Evolutionary conservation across 2,797 vertebrate genomes (phyloP), one percentile per base, ranked within the genome.

Genomic region (Onychomys torridus): DNA sequence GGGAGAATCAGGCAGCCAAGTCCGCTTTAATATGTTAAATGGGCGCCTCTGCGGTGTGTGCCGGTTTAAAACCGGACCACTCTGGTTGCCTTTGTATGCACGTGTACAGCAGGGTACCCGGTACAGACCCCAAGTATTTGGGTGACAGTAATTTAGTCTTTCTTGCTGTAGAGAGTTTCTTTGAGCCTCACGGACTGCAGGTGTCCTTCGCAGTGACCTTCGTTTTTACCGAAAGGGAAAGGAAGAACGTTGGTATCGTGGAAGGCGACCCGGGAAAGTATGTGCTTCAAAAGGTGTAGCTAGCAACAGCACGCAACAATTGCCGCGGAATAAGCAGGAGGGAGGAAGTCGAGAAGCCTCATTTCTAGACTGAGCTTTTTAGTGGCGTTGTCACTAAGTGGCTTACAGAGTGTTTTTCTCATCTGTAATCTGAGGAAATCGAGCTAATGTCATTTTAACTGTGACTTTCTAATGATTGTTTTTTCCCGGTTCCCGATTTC

Each of bases 361-460:
- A 9, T 37, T 76, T 96, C 63, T 34, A 96, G 67, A 89, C 78
- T 57, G 3, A 59, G 21, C 3, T 87, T 71, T 43, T 75, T 25
- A 17, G 71, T 19, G 67, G 6, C 23, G 25, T 29, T 57, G 71
- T 27, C 32, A 57, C 14, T 82, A 77, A 67, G 75, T 85, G 55
- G 40, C 17, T 61, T 75, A 40, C 1, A 65, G 17, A 23, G n/a
- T 40, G 76, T 17, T 96, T 91, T 93, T 73, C 61, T 85, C 17
- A 43, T 92, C 78, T 85, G 52, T 65, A 49, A 90, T 55, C 34
- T 37, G 84, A 95, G 27, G 69, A 93, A 91, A 82, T 19, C 52
- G 84, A 90, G n/a, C 77, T 94, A 82, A 85, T 49, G 21, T 75
- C 19, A 55, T 83, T 85, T 89, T 85, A 85, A 14, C 63, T 86